Percentiles rank a stretch among this genome's conserved stretches.
These are phyloP conservation scores for Leptobrachium ailaonicum DNA, from an alignment of 2,113 vertebrate species.

Conservation along the genomic window DNA sequence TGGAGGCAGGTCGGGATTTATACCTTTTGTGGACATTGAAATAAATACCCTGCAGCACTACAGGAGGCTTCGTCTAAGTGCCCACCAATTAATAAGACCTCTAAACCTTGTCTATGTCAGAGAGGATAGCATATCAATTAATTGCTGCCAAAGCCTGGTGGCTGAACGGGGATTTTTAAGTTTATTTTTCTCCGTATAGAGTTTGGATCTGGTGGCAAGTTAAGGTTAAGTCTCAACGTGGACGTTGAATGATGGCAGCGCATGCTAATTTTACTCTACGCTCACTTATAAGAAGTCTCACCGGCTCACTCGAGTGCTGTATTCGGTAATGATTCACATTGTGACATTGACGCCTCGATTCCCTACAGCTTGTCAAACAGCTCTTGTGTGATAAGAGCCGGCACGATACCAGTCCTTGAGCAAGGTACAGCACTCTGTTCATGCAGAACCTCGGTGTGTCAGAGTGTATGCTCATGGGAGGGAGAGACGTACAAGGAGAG, in stretches of 20 bases:
- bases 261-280: background rate
- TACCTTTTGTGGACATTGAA: too few relatives aligned
- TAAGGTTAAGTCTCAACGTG: background rate
- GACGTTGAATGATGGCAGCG: background rate
- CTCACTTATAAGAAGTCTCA: background rate
- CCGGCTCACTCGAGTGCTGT: background rate
- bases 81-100: too few relatives aligned
- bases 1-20: too few relatives aligned
- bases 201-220: background rate
- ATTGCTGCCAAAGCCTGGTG: too few relatives aligned
- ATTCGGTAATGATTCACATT: conserved; percentile 2
- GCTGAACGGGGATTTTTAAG: too few relatives aligned
- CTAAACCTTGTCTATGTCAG: too few relatives aligned
- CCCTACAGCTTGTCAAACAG: background rate
- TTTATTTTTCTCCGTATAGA: too few relatives aligned
- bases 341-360: background rate
- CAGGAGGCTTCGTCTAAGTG: too few relatives aligned
- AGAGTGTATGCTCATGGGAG: background rate
- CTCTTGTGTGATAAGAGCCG: background rate
- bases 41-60: too few relatives aligned
- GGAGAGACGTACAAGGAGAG: background rate
- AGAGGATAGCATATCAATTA: too few relatives aligned
- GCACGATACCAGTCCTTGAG: background rate
- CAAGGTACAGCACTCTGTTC: background rate
- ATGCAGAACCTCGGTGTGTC: background rate